Conservation (phyloP, 2,113 vertebrate genomes). For the Ptilonorhynchus violaceus region DNA sequence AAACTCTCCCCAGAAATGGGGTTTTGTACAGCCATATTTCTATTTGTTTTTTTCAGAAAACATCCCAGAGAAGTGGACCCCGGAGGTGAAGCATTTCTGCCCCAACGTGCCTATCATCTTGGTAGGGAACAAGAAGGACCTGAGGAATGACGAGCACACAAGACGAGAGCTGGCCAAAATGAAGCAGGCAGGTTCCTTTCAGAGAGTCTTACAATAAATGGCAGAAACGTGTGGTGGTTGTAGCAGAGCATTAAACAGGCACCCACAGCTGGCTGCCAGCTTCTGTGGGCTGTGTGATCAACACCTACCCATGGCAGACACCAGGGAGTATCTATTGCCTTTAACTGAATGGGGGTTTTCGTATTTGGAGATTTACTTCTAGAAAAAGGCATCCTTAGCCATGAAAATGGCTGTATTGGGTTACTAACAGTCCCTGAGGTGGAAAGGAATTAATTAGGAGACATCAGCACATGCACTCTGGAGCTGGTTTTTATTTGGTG, state of each 20-base stretch:
- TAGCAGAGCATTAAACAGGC: not conserved
- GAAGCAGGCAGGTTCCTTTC: conserved; percentile 86
- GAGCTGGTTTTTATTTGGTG: not conserved
- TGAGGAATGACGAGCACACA: conserved; percentile 97
- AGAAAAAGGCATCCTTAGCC: not conserved
- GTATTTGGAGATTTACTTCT: not conserved
- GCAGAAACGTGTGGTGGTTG: not conserved
- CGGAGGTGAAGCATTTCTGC: conserved; percentile 98
- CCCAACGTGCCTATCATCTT: conserved; percentile 98
- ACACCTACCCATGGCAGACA: not conserved
- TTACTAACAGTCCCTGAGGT: not conserved
- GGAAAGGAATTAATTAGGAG: not conserved
- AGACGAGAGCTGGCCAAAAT: conserved; percentile 96
- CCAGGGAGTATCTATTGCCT: not conserved
- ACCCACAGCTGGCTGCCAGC: not conserved
- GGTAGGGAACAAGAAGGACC: conserved; percentile 98
- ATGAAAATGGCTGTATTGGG: not conserved
- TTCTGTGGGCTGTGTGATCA: not conserved
- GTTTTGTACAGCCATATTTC: not conserved
- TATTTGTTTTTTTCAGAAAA: conserved; percentile 79
- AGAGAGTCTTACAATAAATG: not conserved
- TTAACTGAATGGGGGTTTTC: not conserved
- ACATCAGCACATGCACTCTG: not conserved
- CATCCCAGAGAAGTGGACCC: conserved; percentile 99
- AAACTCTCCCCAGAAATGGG: not conserved